phyloP scores from a whole-genome alignment of 2,797 vertebrate genomes.

The Lepidocolaptes lacrymiger region DNA sequence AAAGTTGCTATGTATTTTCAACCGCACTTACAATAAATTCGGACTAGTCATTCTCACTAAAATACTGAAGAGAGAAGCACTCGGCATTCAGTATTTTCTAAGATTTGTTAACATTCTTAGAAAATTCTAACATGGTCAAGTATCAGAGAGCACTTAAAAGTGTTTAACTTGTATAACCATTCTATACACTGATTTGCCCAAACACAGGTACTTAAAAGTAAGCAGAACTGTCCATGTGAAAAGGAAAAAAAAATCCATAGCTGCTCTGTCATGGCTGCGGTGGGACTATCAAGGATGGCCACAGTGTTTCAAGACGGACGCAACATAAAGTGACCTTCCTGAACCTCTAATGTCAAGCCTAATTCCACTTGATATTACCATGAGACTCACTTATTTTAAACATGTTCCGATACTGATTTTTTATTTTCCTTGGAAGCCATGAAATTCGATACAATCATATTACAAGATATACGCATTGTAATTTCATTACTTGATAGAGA shows the following conservation, averaged over 20 bases:
- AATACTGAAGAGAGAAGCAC: background rate
- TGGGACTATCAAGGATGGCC: background rate
- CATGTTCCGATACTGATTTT: fast-evolving
- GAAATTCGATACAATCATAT: background rate
- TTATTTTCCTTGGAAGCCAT: background rate
- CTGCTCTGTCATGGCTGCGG: background rate
- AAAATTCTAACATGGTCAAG: background rate
- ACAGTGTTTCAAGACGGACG: background rate
- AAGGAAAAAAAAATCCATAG: background rate
- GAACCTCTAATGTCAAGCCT: background rate
- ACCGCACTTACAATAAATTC: background rate
- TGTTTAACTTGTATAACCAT: background rate
- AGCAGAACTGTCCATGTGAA: background rate
- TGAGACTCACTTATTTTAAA: background rate
- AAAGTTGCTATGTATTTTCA: background rate
- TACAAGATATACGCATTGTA: background rate
- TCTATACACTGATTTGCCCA: background rate
- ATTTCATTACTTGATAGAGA: background rate
- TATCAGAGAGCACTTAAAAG: background rate
- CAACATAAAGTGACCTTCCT: background rate
- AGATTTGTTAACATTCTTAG: background rate
- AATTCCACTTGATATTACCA: background rate
- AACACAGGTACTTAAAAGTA: background rate
- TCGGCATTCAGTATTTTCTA: background rate
- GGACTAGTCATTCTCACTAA: background rate